Evolutionary conservation across 2,797 vertebrate genomes (phyloP).

Genomic region (Meriones psammophilus): DNA sequence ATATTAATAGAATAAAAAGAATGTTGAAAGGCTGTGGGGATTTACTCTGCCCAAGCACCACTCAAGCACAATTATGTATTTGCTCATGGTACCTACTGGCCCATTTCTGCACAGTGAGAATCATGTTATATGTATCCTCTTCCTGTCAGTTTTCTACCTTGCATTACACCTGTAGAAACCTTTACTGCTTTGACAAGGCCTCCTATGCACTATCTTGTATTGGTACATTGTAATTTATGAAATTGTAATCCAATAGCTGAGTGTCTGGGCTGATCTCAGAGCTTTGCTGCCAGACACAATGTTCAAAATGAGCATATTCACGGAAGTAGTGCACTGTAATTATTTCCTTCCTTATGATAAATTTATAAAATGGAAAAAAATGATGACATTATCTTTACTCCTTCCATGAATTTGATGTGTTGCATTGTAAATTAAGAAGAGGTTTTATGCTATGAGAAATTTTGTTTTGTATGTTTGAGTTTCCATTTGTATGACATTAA

Average conservation of each 20-base stretch:
- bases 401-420: constrained; percentile 47
- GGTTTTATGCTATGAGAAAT: constrained; percentile 64
- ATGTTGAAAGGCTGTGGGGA: not conserved
- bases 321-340: constrained; percentile 26
- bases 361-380: constrained; percentile 61
- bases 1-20: constrained; percentile 32
- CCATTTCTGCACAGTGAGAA: constrained; percentile 27
- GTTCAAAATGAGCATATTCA: constrained; percentile 63
- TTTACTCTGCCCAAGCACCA: not conserved
- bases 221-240: constrained; percentile 51
- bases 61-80: not conserved
- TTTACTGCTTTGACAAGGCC: not conserved
- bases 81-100: not conserved
- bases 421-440: constrained; percentile 64
- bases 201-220: constrained; percentile 31
- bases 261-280: constrained; percentile 55
- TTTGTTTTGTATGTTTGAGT: constrained; percentile 49
- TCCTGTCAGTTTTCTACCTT: constrained; percentile 5
- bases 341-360: constrained; percentile 43
- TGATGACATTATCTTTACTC: not conserved
- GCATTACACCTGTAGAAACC: not conserved
- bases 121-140: not conserved
- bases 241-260: constrained; percentile 24
- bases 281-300: constrained; percentile 48
- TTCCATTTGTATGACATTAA: constrained; percentile 52